Evolutionary conservation across 2,888 invertebrate species (phyloP), one percentile per base, ranked within the genome.

Genomic region (Sarcophaga subvicina): DNA sequence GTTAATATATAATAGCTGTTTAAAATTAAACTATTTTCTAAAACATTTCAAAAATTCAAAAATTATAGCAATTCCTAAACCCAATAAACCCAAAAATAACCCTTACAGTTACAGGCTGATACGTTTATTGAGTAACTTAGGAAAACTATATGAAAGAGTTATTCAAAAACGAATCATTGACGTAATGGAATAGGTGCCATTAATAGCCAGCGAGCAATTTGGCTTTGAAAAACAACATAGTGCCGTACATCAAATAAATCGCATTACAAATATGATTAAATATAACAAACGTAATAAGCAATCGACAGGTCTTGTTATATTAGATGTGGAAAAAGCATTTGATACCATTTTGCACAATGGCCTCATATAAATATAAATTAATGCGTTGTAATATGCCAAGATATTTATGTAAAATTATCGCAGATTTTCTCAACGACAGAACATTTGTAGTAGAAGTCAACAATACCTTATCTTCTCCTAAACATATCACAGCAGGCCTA

Each of bases 11-110:
- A 22, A 27, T 27, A 27, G 27, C 27, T 4, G 27, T 27, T 27
- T 27, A 27, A 27, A 27, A 27, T 27, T 67, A 17, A 73, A 27
- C 22, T 73, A 75, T 63, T 75, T 75, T 14, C 75, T 64, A 5
- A 64, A 25, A 14, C 4, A 4, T 75, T 75, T 64, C 22, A 22
- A 22, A 22, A 22, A 22, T 22, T 22, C 22, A 22, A 22, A 22
- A 22, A 22, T 22, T 22, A 22, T 22, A 22, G 22, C 22, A 22
- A 22, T 22, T 22, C 22, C 22, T 22, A 22, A 22, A 22, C 22
- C 22, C 22, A 22, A 22, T 22, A 22, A 22, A 22, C 22, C 22
- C 22, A 22, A 22, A 22, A 22, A 22, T 14, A 54, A 54, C 3
- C 5, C 54, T 27, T 54, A 54, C 54, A 17, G 6, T 11, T 14